Evolutionary conservation across 35 echinoderm and acorn worm genomes (phyloP).

Genomic region (Eucidaris tribuloides): DNA sequence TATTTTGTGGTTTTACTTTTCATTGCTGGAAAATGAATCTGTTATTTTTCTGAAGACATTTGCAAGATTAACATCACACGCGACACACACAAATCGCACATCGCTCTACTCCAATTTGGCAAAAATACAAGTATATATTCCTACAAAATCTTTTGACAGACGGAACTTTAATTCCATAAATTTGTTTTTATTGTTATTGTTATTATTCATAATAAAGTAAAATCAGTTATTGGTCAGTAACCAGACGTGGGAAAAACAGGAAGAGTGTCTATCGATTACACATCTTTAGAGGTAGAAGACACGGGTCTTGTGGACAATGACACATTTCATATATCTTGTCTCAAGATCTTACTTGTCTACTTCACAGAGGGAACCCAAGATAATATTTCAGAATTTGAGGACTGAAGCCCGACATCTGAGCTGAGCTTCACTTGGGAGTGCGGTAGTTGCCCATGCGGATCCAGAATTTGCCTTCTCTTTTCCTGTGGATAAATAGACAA

Average conservation of each 20-base stretch:
- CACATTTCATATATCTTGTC: background rate
- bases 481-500: constrained; percentile 27
- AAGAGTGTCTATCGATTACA: background rate
- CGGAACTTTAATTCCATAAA: too few relatives aligned
- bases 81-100: too few relatives aligned
- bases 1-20: too few relatives aligned
- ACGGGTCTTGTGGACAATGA: background rate
- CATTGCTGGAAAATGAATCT: too few relatives aligned
- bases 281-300: background rate
- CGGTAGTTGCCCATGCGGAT: constrained; percentile 63
- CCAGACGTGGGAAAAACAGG: background rate
- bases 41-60: too few relatives aligned
- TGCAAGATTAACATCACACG: too few relatives aligned
- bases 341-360: background rate
- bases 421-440: constrained; percentile 84
- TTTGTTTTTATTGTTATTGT: too few relatives aligned
- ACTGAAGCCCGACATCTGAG: constrained; percentile 72
- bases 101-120: too few relatives aligned
- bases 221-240: background rate
- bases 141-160: too few relatives aligned
- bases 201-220: too few relatives aligned
- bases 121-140: too few relatives aligned
- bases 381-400: constrained; percentile 90
- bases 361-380: constrained; percentile 4
- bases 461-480: constrained; percentile 73